Base-by-base conservation (phyloP, 2,113 vertebrate genomes). In the Salvelinus namaycush region DNA sequence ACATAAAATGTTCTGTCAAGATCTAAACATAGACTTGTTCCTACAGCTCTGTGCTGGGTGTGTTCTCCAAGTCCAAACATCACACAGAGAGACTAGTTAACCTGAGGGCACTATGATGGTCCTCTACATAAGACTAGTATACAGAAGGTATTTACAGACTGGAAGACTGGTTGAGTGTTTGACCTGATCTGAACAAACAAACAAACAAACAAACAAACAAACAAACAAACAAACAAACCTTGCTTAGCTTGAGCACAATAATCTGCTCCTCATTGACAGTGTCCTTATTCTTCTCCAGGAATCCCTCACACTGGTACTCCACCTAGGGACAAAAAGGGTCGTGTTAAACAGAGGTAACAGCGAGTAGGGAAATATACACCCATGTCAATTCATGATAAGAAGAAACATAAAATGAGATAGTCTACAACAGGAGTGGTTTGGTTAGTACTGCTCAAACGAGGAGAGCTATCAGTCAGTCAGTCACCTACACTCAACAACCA, bases 281-380 rank as follows among this genome's bases (percentile, higher is more conserved):
- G 86, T 99, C 97, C 92, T 97, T 98, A 90, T 99, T 99, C 93
- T 99, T 99, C 91, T 98, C 98, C 85, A 99, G 90, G 92, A 99
- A 99, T 49, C 98, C 96, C 71, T 94, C 94, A 88, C 98, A 99
- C 39, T 97, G 96, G 85, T 99, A 99, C 83, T 99, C 97, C 87
- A 99, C 98, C 98, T 99, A 84, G 78, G n/a, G 70, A 11, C 11
- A 73, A 29, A 78, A 48, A 78, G 22, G 74, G 7, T 68, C 34
- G n/a, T 79, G 59, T 39, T 7, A 68, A 34, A n/a, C 65, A 27
- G 65, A n/a, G 27, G 64, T 3, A 27, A n/a, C 11, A 24, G 44
- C 27, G 4, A 11, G 9, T 27, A 73, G 31, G 70, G 1, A 71
- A 59, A 69, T 11, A 4, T 22, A 6, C 48, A 16, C 29, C 3